Percentiles rank a stretch among this genome's conserved stretches.
These are phyloP conservation scores for Ptychoptera contaminata DNA, from an alignment of 2,888 invertebrate species.

Conservation along the genomic window DNA sequence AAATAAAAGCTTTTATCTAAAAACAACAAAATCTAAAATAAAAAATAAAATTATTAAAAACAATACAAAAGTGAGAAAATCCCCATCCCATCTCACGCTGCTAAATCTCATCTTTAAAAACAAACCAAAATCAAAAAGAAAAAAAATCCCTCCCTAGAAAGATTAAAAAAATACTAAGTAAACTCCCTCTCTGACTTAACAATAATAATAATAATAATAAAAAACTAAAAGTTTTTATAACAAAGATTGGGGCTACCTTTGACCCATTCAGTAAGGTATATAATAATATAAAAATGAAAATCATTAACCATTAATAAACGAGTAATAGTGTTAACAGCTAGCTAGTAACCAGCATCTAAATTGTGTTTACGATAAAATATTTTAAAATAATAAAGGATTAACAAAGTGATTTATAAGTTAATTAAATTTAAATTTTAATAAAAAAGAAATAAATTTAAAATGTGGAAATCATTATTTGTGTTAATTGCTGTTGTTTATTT, in stretches of 20 bases:
- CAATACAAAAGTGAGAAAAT: too few relatives aligned
- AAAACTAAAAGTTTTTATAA: too few relatives aligned
- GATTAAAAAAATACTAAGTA: background rate
- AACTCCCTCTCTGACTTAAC: background rate
- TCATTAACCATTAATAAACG: background rate
- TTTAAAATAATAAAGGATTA: background rate
- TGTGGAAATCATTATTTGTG: slow-evolving; percentile 16
- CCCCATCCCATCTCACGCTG: too few relatives aligned
- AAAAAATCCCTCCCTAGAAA: background rate
- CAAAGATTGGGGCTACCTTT: slow-evolving; percentile 9
- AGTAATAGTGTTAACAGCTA: too few relatives aligned
- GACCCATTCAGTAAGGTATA: slow-evolving; percentile 9
- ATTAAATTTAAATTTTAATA: too few relatives aligned
- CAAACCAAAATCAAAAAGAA: too few relatives aligned
- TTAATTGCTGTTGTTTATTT: slow-evolving; percentile 13
- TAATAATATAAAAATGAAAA: background rate
- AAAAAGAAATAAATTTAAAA: slow-evolving; percentile 8
- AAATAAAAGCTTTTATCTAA: too few relatives aligned
- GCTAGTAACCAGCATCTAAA: background rate
- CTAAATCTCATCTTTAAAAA: too few relatives aligned
- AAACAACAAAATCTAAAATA: too few relatives aligned
- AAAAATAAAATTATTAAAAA: too few relatives aligned
- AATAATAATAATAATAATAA: background rate
- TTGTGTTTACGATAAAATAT: background rate
- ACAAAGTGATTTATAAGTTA: background rate